These are phyloP conservation scores for human DNA, from an alignment of 2,113 vertebrate genomes.

Conservation along the genomic window DNA sequence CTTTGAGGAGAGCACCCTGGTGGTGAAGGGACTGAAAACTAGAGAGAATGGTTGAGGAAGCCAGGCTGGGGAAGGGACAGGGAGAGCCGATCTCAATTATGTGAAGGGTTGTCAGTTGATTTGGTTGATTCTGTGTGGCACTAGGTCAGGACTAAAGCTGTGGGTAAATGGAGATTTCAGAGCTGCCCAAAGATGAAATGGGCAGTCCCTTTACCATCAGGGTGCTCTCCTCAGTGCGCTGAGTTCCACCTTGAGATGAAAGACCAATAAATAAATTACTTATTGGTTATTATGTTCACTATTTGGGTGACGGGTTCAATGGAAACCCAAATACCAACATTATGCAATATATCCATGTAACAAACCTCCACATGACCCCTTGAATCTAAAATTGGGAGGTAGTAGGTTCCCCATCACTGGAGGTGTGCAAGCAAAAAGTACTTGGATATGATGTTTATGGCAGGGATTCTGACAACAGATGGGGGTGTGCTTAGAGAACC, in stretches of 20 bases:
- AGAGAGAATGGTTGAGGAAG: not conserved
- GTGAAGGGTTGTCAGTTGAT: not conserved
- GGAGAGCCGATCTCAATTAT: not conserved
- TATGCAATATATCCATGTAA: too few relatives aligned
- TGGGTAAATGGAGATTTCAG: not conserved
- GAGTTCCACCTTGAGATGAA: too few relatives aligned
- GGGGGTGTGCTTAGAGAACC: not conserved
- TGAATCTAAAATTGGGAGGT: not conserved
- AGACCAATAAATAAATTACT: too few relatives aligned
- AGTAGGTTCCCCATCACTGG: not conserved
- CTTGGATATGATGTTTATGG: not conserved
- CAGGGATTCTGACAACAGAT: not conserved
- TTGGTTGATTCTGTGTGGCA: not conserved
- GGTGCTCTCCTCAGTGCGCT: too few relatives aligned
- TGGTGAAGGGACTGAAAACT: too few relatives aligned
- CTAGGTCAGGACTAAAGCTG: not conserved
- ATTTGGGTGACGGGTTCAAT: too few relatives aligned
- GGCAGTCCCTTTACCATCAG: too few relatives aligned
- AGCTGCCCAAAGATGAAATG: not conserved
- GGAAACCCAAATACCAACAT: too few relatives aligned
- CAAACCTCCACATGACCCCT: too few relatives aligned
- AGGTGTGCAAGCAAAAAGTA: not conserved
- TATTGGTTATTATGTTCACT: too few relatives aligned
- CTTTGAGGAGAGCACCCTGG: accelerated
- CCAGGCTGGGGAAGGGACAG: not conserved